These are phyloP conservation scores for Megalopta genalis DNA, from an alignment of 1,140 invertebrate genomes.

Conservation along the genomic window DNA sequence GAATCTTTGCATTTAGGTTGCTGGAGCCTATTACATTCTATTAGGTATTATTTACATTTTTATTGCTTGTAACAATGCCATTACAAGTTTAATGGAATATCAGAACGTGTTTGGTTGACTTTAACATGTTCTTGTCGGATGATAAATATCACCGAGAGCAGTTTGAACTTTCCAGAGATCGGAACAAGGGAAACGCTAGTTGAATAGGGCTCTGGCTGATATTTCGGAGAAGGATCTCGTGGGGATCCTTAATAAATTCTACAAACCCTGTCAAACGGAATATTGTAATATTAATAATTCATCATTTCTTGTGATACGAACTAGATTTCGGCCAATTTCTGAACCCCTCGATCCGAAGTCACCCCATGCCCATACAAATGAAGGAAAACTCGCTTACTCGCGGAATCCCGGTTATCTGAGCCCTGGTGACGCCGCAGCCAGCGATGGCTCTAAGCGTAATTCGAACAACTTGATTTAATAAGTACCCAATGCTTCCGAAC, in stretches of 20 bases:
- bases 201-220: background rate
- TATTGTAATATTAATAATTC: background rate
- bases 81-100: no score
- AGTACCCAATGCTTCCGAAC: no score
- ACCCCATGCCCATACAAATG: background rate
- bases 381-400: conserved; percentile 5
- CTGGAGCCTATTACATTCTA: no score
- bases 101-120: no score
- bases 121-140: background rate
- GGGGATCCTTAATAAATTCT: background rate
- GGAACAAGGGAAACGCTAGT: background rate
- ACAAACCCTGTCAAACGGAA: background rate
- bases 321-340: conserved; percentile 2
- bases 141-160: background rate
- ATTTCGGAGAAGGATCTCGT: background rate
- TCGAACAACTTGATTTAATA: background rate
- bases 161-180: background rate
- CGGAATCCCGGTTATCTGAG: conserved; percentile 2
- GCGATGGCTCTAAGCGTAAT: background rate
- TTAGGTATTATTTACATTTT: no score
- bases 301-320: background rate
- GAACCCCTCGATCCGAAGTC: background rate
- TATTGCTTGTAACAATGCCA: no score
- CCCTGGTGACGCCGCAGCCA: background rate
- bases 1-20: no score